A percentile compares a stretch with the other conserved stretches of the same genome.
Conservation (phyloP, 2,888 invertebrate species). For the Flabesymbios commensalis region DNA sequence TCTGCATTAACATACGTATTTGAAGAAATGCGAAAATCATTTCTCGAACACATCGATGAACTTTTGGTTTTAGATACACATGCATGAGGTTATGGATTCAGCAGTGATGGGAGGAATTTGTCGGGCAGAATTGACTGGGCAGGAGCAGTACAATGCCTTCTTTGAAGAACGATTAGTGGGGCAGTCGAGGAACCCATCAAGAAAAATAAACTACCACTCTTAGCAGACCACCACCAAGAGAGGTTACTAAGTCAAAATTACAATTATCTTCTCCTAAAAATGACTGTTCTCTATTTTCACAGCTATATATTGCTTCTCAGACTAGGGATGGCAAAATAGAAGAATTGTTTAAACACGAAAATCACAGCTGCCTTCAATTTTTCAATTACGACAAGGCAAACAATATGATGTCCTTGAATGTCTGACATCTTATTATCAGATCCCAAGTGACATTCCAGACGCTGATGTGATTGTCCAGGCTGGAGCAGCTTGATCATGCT, state of each 20-base stretch:
- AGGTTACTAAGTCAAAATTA: neutral
- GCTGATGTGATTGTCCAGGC: neutral
- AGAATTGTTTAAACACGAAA: slow-evolving; percentile 22
- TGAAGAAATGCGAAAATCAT: neutral
- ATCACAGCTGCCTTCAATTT: slow-evolving; percentile 19
- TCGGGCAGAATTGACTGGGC: neutral
- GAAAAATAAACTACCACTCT: slow-evolving; percentile 2
- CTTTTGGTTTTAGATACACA: neutral
- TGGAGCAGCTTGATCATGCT: slow-evolving; percentile 2
- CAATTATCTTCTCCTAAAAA: slow-evolving; percentile 4
- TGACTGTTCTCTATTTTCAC: slow-evolving; percentile 13
- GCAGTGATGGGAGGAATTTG: neutral
- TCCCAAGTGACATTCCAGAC: neutral
- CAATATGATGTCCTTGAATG: slow-evolving; percentile 10
- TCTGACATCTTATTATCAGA: neutral
- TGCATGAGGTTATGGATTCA: neutral
- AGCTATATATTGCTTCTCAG: slow-evolving; percentile 16
- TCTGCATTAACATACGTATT: too few relatives aligned
- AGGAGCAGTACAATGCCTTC: neutral
- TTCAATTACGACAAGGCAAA: slow-evolving; percentile 11
- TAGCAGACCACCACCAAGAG: neutral
- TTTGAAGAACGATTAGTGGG: slow-evolving; percentile 3
- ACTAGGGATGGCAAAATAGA: slow-evolving; percentile 19
- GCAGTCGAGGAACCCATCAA: neutral
- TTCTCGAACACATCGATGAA: slow-evolving; percentile 1